Conservation (phyloP, 2,113 vertebrate genomes). For the Otis tarda region DNA sequence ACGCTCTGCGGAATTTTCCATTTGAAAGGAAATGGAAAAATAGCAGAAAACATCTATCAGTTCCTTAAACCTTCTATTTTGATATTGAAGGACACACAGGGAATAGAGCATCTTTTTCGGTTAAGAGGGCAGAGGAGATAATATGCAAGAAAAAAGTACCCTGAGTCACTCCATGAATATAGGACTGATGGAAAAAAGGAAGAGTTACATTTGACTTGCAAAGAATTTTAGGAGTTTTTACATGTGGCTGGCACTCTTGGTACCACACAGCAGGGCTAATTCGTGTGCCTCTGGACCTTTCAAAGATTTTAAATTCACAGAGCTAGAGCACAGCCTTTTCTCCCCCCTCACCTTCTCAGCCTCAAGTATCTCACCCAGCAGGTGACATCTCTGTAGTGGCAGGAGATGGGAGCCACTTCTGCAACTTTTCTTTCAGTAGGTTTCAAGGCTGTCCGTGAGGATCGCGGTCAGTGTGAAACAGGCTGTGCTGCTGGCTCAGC, state of each 20-base stretch:
- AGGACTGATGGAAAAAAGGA: rapidly evolving
- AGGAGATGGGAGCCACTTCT: not conserved
- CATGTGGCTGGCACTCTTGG: not conserved
- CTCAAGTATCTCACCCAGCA: not conserved
- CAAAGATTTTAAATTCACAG: not conserved
- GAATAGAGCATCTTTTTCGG: not conserved
- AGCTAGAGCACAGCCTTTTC: not conserved
- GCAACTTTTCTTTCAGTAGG: not conserved
- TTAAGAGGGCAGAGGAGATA: not conserved
- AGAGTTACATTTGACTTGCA: not conserved
- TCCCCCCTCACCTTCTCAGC: not conserved
- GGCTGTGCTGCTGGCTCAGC: rapidly evolving
- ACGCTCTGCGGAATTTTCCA: not conserved
- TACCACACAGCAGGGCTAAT: not conserved
- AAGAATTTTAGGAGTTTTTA: not conserved
- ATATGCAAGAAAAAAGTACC: not conserved
- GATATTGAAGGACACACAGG: not conserved
- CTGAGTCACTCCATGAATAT: not conserved
- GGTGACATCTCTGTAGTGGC: not conserved
- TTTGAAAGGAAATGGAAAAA: not conserved
- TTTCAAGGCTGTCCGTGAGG: not conserved
- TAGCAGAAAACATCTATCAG: not conserved
- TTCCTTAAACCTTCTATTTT: not conserved
- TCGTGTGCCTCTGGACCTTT: not conserved
- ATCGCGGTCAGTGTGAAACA: not conserved